Evolutionary conservation across 2,888 invertebrate species (phyloP).

Genomic region (Ichneumoninae sp.): DNA sequence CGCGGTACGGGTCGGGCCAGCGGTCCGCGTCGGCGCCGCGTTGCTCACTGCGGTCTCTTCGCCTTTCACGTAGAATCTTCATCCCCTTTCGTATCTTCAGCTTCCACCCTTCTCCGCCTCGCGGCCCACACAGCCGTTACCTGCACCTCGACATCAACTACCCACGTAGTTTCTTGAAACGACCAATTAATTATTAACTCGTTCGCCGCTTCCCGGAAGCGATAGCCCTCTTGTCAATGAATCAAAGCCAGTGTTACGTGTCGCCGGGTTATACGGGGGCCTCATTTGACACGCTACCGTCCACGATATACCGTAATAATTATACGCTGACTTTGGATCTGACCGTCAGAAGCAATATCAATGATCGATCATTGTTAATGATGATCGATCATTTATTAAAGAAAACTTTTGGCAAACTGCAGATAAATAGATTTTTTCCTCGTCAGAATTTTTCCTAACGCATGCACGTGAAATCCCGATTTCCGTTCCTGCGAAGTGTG

Average conservation of each 20-base stretch:
- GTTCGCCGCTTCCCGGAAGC: constrained; percentile 2
- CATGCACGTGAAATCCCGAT: too few relatives aligned
- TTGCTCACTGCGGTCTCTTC: constrained; percentile 36
- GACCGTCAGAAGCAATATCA: not conserved
- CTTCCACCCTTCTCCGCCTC: not conserved
- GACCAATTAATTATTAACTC: constrained; percentile 45
- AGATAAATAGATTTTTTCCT: too few relatives aligned
- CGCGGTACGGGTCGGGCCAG: constrained; percentile 66
- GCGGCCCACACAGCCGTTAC: not conserved
- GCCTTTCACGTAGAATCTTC: constrained; percentile 61
- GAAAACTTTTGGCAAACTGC: too few relatives aligned
- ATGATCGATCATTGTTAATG: not conserved
- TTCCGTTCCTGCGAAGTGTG: too few relatives aligned
- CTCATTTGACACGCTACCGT: not conserved
- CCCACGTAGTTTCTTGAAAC: not conserved
- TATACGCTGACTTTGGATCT: not conserved
- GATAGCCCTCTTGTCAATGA: constrained; percentile 16
- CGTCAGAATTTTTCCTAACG: not conserved
- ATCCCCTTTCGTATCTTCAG: constrained; percentile 37
- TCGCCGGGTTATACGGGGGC: not conserved
- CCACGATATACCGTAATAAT: not conserved
- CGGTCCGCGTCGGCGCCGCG: constrained; percentile 68
- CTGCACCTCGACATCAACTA: constrained; percentile 2
- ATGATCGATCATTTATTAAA: not conserved
- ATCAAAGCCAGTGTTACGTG: constrained; percentile 8